Conservation (phyloP, 2,797 vertebrate species). For the Coregonus suidteri region DNA sequence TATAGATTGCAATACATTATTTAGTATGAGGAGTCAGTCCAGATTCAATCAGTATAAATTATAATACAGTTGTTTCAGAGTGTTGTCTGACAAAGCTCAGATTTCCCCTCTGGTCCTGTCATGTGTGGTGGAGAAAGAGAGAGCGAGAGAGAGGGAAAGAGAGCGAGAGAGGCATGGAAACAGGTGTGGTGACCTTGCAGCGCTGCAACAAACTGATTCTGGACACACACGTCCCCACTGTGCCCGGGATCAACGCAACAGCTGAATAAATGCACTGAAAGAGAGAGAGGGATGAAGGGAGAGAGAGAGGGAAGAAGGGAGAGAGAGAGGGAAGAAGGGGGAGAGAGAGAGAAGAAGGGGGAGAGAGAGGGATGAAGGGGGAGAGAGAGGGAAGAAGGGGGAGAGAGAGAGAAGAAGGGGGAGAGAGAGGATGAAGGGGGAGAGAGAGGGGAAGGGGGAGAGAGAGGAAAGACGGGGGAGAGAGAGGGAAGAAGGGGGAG, state of each 20-base stretch:
- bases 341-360: background rate
- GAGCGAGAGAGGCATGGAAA: background rate
- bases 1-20: background rate
- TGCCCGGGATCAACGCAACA: background rate
- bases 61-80: background rate
- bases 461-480: background rate
- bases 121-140: background rate
- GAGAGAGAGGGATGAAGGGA: background rate
- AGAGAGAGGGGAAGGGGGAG: background rate
- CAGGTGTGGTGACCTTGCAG: constrained; percentile 19
- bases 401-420: background rate
- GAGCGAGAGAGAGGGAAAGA: background rate
- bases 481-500: no score
- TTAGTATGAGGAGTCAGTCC: background rate
- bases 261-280: background rate
- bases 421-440: background rate
- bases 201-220: constrained; percentile 5
- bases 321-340: background rate
- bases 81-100: background rate
- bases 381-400: background rate
- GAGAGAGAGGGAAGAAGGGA: background rate
- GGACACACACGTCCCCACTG: background rate
- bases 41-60: background rate
- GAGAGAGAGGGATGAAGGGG: background rate
- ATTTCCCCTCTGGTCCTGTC: background rate